Conservation (phyloP, 2,797 vertebrate species). For the Alcedo quadribrachys region DNA sequence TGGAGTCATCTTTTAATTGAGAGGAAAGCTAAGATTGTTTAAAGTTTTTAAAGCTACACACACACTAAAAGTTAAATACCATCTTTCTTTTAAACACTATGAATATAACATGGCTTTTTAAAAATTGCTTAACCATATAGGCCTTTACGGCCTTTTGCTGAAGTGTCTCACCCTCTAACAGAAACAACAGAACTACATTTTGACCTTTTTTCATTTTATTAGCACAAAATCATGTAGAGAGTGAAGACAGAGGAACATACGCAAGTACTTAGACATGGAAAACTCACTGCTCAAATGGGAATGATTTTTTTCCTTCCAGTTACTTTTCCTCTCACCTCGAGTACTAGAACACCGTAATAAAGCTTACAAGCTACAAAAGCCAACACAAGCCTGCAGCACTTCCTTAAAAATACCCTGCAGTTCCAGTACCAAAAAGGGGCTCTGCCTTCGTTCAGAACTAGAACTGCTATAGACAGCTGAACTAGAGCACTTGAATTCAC, state of each 20-base stretch:
- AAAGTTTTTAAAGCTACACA: neutral
- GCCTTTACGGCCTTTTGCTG: neutral
- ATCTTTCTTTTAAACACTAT: neutral
- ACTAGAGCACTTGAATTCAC: neutral
- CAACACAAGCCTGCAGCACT: neutral
- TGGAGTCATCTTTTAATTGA: neutral
- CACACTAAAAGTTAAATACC: too few species aligned
- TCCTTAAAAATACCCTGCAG: neutral
- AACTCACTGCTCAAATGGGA: conserved; percentile 15
- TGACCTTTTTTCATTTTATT: conserved; percentile 51
- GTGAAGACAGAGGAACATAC: conserved; percentile 6
- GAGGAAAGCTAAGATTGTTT: neutral
- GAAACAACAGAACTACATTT: neutral
- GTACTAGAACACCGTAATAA: neutral
- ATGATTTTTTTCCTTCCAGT: neutral
- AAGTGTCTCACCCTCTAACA: neutral
- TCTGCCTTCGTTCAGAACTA: neutral
- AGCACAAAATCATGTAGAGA: conserved; percentile 37
- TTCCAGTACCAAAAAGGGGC: neutral
- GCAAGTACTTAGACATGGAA: neutral
- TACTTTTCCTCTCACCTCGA: neutral
- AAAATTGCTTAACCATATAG: neutral
- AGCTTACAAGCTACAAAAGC: neutral
- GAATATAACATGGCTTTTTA: neutral
- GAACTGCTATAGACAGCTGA: neutral